Conservation (phyloP, 23 tunicate genomes). For the Trididemnum clinides region DNA sequence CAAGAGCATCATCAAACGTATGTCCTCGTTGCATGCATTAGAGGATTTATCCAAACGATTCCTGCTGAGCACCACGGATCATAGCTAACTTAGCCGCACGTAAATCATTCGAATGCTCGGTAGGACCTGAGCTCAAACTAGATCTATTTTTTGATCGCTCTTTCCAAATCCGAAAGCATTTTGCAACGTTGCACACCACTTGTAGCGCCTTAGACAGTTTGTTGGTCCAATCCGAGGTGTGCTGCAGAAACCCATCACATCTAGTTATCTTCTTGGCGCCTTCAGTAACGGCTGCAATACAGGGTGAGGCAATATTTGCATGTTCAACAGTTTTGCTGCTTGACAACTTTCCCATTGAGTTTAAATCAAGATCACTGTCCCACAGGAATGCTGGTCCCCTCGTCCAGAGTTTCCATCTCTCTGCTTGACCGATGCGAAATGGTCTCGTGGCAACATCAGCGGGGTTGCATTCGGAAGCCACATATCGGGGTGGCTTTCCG, state of each 20-base stretch:
- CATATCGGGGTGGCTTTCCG: not conserved
- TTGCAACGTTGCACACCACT: no score
- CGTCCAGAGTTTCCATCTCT: not conserved
- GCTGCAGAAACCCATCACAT: not conserved
- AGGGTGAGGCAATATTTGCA: not conserved
- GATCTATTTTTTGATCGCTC: no score
- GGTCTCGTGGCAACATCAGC: constrained; percentile 16
- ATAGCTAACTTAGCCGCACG: no score
- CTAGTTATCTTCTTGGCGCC: not conserved
- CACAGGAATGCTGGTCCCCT: not conserved
- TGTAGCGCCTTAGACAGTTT: not conserved
- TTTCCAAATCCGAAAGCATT: no score
- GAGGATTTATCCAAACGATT: no score
- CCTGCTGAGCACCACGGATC: no score
- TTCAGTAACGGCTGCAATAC: not conserved
- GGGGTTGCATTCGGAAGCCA: not conserved
- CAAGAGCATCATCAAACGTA: no score
- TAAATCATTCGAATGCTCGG: no score
- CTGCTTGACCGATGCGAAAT: not conserved
- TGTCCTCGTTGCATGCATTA: no score
- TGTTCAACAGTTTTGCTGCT: not conserved
- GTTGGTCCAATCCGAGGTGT: not conserved
- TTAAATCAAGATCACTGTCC: not conserved
- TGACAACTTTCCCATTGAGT: not conserved
- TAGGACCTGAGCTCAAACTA: no score